Evolutionary conservation across 2,797 vertebrate species (phyloP).

Genomic region (Hipposideros larvatus): DNA sequence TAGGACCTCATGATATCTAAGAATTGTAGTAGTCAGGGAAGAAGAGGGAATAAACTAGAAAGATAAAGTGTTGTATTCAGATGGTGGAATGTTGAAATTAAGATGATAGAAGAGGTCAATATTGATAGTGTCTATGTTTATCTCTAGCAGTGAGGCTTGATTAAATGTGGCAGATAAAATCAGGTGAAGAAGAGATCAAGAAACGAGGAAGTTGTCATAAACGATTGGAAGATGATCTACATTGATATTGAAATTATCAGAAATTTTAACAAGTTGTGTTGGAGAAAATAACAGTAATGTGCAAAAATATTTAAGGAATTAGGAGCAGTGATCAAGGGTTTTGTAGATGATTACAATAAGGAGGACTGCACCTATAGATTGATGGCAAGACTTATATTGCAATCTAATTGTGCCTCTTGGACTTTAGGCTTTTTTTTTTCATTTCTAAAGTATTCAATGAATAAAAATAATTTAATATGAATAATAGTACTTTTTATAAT

Average conservation of each 20-base stretch:
- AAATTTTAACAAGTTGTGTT: not conserved
- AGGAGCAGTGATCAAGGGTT: not conserved
- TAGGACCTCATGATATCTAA: not conserved
- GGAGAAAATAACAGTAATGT: not conserved
- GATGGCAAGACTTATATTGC: not conserved
- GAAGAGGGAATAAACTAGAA: not conserved
- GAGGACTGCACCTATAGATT: not conserved
- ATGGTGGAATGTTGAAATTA: not conserved
- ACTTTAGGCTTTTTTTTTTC: not conserved
- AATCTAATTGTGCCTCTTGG: not conserved
- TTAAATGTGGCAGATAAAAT: not conserved
- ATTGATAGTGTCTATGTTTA: not conserved
- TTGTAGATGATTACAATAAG: not conserved
- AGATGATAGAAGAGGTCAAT: not conserved
- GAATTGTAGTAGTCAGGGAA: not conserved
- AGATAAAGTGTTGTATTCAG: not conserved
- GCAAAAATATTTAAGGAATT: not conserved
- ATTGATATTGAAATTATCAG: not conserved
- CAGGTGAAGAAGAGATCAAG: not conserved
- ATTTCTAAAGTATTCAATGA: not conserved
- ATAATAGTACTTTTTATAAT: not conserved
- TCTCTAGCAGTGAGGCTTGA: not conserved
- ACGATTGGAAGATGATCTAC: not conserved
- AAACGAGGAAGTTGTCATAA: not conserved
- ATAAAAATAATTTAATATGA: not conserved